Conservation (phyloP, 2,888 invertebrate species). For the Malthinus flaveolus region DNA sequence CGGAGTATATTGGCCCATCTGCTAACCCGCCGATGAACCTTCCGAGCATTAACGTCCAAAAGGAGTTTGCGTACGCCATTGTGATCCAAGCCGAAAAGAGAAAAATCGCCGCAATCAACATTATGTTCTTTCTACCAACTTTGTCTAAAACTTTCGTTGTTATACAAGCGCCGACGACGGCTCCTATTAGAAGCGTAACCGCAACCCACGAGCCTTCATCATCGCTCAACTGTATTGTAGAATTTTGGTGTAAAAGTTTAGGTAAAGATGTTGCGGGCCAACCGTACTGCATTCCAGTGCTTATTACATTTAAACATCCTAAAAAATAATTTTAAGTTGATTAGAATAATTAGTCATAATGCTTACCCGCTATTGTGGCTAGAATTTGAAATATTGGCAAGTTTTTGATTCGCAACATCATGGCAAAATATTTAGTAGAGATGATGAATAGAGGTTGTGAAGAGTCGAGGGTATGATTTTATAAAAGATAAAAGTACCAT, state of each 20-base stretch:
- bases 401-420: not conserved
- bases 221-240: not conserved
- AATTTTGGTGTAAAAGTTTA: not conserved
- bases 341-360: too few species aligned
- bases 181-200: not conserved
- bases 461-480: too few species aligned
- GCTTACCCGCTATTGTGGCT: not conserved
- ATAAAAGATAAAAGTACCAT: too few species aligned
- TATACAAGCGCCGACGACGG: not conserved
- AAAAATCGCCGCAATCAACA: not conserved
- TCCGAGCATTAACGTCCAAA: not conserved
- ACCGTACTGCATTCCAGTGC: not conserved
- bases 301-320: not conserved
- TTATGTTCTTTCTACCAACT: not conserved
- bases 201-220: not conserved
- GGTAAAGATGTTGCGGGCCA: not conserved
- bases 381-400: not conserved
- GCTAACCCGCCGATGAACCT: constrained; percentile 58
- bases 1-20: constrained; percentile 51
- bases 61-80: not conserved
- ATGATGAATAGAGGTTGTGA: too few species aligned
- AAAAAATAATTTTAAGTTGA: not conserved
- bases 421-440: too few species aligned
- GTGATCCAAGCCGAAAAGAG: not conserved
- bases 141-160: not conserved